Base-by-base conservation (phyloP, 2,888 invertebrate species). In the Drosophila neotestacea region DNA sequence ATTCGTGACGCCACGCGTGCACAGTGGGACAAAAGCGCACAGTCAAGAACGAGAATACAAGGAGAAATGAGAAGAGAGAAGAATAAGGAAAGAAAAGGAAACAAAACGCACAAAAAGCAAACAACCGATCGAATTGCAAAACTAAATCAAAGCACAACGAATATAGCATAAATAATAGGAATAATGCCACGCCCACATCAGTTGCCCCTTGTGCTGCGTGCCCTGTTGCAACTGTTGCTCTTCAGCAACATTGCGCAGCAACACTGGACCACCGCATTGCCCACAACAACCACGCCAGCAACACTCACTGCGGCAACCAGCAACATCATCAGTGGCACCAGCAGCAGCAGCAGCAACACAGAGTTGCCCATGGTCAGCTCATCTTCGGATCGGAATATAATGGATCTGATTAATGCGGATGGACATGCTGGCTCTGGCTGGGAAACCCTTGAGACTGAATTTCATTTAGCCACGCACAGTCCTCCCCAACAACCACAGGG, bases 361-460 rank as follows among this genome's bases (percentile, higher is more conserved):
- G 71, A 54, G 51, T 54, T 55, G 66, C 42, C 61, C 1, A 3
- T 34, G 46, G 32, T 44, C 22, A 58, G 30, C 59, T 65, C 48
- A 41, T 54, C 61, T n/a, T 39, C 72, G 48, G 62, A 69, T 39
- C 68, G 55, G 13, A 73, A 56, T 41, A 34, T 68, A n/a, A 16
- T 61, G 61, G 80, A 87, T 70, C 88, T 88, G 70, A 76, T 77
- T 79, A 85, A 79, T 50, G 56, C 47, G 2, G 63, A 44, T 22
- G 66, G 39, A 10, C 63, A 60, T 38, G 70, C 50, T 48, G 83
- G 77, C 46, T 75, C 81, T 36, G 87, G 84, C 59, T 86, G 85
- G 85, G 88, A 85, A 77, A 79, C 75, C 47, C 72, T 81, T 79
- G 89, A 89, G 82, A 85, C 86, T 82, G 90, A 88, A 59, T 85